Evolutionary conservation across 2,113 vertebrate species (phyloP), one percentile per base, ranked within the genome.

Genomic region (Boulengeromyrus knoepffleri): DNA sequence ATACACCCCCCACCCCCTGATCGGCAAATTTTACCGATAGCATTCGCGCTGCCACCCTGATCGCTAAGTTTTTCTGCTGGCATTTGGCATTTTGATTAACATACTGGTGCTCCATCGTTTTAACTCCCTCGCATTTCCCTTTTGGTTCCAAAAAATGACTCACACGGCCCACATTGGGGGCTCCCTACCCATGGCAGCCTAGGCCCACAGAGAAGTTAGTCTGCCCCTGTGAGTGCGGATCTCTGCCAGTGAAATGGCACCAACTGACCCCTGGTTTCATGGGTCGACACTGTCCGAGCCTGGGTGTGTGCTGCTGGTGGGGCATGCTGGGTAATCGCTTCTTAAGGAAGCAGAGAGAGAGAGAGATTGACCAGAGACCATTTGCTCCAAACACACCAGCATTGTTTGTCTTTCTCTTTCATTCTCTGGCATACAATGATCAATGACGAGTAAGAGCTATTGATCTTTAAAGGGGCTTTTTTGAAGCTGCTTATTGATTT

Each of bases 401-500:
- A 92, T 92, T 93, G 90, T 94, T 91, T 93, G 91, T 93, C 87
- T 47, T 90, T 93, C 90, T 90, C 90, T 94, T 92, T 95, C 91
- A 87, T 95, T 94, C 93, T 92, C 89, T 90, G 77, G 93, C 92
- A 94, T 93, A 91, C 94, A 93, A 91, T 93, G 94, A 94, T 95
- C 94, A 93, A 94, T 94, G 93, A 92, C 85, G 94, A 94, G 93
- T 93, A 93, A 94, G 94, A 93, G 91, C 92, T 91, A 94, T 95
- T 92, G 94, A 95, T 94, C 95, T 95, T 92, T 93, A 92, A 93
- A 92, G 92, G 91, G 90, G 92, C 93, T 93, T 95, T 94, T 95
- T 92, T 95, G 91, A 95, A 94, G 94, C 92, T 93, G 88, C 92
- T 89, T 92, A 96, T 96, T 95, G 96, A 96, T 96, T 93, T 93